A percentile compares a stretch with the other conserved stretches of the same genome.
Evolutionary conservation across 2,888 invertebrate species (phyloP).

Genomic region (Oligia fasciuncula): DNA sequence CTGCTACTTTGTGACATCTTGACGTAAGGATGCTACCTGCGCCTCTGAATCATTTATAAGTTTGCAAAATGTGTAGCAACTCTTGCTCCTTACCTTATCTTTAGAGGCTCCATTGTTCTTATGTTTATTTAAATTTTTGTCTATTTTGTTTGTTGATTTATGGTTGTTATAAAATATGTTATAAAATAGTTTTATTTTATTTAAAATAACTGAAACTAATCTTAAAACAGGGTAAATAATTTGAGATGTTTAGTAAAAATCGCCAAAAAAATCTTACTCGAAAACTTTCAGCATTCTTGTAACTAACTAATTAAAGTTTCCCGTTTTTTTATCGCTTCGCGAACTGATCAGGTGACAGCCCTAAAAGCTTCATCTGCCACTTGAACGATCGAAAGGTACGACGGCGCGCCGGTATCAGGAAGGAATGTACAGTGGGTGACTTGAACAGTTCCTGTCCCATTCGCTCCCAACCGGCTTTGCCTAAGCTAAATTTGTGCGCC

Average conservation of each 20-base stretch:
- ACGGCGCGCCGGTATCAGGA: slow-evolving; percentile 89
- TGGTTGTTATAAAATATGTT: background rate
- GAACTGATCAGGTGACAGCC: slow-evolving; percentile 82
- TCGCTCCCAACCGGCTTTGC: slow-evolving; percentile 86
- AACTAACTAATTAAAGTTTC: slow-evolving; percentile 51
- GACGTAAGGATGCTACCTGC: slow-evolving; percentile 82
- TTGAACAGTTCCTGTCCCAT: slow-evolving; percentile 87
- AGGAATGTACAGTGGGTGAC: slow-evolving; percentile 90
- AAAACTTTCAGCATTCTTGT: background rate
- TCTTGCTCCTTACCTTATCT: slow-evolving; percentile 25
- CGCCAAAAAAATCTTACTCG: background rate
- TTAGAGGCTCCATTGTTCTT: slow-evolving; percentile 37
- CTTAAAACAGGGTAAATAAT: background rate
- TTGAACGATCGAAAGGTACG: slow-evolving; percentile 90
- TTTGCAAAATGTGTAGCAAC: slow-evolving; percentile 41
- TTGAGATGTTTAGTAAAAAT: background rate
- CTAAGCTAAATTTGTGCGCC: slow-evolving; percentile 86
- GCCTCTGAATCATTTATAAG: slow-evolving; percentile 71
- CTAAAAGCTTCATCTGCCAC: slow-evolving; percentile 90
- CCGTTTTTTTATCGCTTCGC: slow-evolving; percentile 52
- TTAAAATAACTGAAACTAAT: background rate
- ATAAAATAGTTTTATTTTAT: background rate
- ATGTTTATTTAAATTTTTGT: slow-evolving; percentile 13
- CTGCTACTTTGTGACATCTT: slow-evolving; percentile 89
- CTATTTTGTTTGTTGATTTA: background rate